Percentiles rank a stretch among this genome's conserved stretches.
Conservation (phyloP, 2,888 invertebrate species). For the Cylloceria caligata region DNA sequence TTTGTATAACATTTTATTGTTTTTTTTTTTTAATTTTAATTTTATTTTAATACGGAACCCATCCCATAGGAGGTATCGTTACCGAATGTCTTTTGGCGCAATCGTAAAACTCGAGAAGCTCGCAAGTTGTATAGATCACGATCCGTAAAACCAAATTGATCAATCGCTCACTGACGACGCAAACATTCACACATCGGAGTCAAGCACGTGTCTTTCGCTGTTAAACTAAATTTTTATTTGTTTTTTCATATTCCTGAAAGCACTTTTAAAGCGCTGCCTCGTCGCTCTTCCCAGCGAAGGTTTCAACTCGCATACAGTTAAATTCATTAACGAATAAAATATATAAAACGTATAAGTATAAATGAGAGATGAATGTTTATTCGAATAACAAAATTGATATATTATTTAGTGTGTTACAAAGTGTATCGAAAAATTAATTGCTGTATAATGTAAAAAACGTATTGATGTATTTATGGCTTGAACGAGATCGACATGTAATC, state of each 20-base stretch:
- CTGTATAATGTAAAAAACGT: slow-evolving; percentile 8
- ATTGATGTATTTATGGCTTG: not conserved
- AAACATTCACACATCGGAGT: slow-evolving; percentile 55
- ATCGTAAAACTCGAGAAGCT: slow-evolving; percentile 16
- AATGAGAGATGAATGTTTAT: slow-evolving; percentile 53
- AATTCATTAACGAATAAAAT: slow-evolving; percentile 53
- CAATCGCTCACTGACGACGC: slow-evolving; percentile 56
- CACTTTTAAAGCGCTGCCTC: slow-evolving; percentile 65
- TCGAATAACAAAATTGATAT: slow-evolving; percentile 45
- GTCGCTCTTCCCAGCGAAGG: slow-evolving; percentile 31
- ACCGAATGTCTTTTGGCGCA: slow-evolving; percentile 28
- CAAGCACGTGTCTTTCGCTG: slow-evolving; percentile 11
- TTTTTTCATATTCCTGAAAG: slow-evolving; percentile 60
- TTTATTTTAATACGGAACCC: slow-evolving; percentile 40
- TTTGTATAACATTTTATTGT: slow-evolving; percentile 28
- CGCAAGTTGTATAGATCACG: slow-evolving; percentile 40
- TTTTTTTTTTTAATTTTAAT: slow-evolving; percentile 34
- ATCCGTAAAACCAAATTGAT: slow-evolving; percentile 37
- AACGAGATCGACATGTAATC: not conserved
- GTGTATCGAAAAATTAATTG: slow-evolving; percentile 44
- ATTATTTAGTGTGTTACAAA: slow-evolving; percentile 16
- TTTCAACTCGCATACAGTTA: slow-evolving; percentile 36
- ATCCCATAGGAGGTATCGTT: slow-evolving; percentile 44
- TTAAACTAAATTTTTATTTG: slow-evolving; percentile 41
- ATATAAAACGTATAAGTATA: slow-evolving; percentile 40